Evolutionary conservation across 2,113 vertebrate genomes (phyloP), one percentile per base, ranked within the genome.

Genomic region (Galeopterus variegatus): DNA sequence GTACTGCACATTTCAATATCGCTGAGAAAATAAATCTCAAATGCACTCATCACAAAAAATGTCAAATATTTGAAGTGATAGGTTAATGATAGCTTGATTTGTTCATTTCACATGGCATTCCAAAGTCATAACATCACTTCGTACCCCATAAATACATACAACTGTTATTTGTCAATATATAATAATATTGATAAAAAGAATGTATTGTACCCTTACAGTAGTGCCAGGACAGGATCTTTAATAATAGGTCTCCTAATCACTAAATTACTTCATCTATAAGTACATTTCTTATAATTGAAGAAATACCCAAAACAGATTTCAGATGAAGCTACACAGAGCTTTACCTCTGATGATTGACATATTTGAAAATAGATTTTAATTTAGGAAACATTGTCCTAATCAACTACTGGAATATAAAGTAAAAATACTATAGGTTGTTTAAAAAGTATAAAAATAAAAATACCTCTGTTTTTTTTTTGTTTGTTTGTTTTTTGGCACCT

Each of bases 321-420:
- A 85, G 82, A 91, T 88, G 60, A 86, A n/a, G 72, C 58, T 84
- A 69, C 4, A 79, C 67, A 58, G 48, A 80, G 14, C 52, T 83
- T 77, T 69, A 85, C 36, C 52, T 82, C 80, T 82, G 21, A 60
- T 75, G 89, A 77, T 70, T 60, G 72, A 75, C 62, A 69, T 31
- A 90, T 83, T 76, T 89, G 41, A 72, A 90, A 95, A 77, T 54
- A 83, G 10, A 72, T 88, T 94, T 94, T 62, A 82, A 70, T 77
- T 90, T 82, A 82, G 79, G 89, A 95, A 95, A 91, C 18, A 88
- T 58, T 89, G 5, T 60, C 62, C 28, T 76, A 72, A 67, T 26
- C 81, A 95, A 70, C 21, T 62, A 76, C 6, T 89, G 17, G 12
- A 21, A 6, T 82, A 69, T 70, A 80, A 89, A 81, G 79, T 84